A percentile compares a stretch with the other conserved stretches of the same genome.
Evolutionary conservation across 2,888 invertebrate species (phyloP).

Genomic region (Phaonia tiefii): DNA sequence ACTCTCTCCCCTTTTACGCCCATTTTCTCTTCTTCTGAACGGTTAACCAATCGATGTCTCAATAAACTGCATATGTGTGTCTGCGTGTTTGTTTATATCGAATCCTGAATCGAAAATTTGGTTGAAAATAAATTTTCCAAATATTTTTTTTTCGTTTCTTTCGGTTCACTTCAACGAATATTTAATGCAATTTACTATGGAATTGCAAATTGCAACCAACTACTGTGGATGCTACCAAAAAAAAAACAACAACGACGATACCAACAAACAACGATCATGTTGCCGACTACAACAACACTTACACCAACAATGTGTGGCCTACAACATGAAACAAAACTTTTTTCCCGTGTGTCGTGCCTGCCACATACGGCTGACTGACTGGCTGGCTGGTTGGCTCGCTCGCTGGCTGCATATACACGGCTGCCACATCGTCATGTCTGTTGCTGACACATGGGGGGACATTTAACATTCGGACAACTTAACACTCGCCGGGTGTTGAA

Average conservation of each 20-base stretch:
- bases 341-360: constrained; percentile 33
- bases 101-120: too few species aligned
- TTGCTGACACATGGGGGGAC: constrained; percentile 52
- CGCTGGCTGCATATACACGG: constrained; percentile 15
- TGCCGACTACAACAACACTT: not conserved
- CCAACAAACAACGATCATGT: not conserved
- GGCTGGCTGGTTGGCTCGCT: too few species aligned
- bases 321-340: constrained; percentile 5
- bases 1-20: not conserved
- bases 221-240: not conserved
- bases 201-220: constrained; percentile 16
- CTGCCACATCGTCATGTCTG: constrained; percentile 47
- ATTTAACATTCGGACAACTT: constrained; percentile 64
- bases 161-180: constrained; percentile 11
- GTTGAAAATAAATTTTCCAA: too few species aligned
- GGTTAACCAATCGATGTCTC: constrained; percentile 1
- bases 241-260: not conserved
- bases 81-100: not conserved
- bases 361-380: not conserved
- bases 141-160: too few species aligned
- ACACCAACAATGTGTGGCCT: constrained; percentile 16
- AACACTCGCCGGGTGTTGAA: constrained; percentile 63
- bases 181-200: constrained; percentile 53
- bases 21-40: not conserved
- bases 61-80: not conserved